These are phyloP conservation scores for Alloplasta piceator DNA, from an alignment of 2,888 invertebrate genomes.

Conservation along the genomic window DNA sequence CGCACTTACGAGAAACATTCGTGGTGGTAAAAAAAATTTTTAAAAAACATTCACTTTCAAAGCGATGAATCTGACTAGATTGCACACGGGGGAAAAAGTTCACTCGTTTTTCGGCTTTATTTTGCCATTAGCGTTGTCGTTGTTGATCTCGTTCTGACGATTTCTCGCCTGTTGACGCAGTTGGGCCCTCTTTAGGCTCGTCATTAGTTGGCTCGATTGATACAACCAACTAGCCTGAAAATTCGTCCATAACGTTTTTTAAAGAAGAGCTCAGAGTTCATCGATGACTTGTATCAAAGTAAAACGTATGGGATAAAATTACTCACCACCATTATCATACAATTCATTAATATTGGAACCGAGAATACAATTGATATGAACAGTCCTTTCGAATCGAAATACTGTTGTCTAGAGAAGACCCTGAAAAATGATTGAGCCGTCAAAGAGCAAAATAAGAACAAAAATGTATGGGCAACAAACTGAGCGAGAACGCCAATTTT, in stretches of 20 bases:
- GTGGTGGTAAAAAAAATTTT: neutral
- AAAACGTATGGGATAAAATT: conserved; percentile 36
- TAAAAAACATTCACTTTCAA: conserved; percentile 36
- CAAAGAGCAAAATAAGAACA: conserved; percentile 3
- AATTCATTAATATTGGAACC: conserved; percentile 95
- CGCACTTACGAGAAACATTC: neutral
- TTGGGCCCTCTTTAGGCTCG: conserved; percentile 92
- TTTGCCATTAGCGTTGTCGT: conserved; percentile 52
- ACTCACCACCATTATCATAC: conserved; percentile 97
- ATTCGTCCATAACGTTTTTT: conserved; percentile 38
- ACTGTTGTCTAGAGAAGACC: conserved; percentile 94
- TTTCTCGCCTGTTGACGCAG: conserved; percentile 88
- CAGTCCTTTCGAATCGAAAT: conserved; percentile 96
- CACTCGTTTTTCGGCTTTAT: conserved; percentile 58
- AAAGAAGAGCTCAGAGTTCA: no score
- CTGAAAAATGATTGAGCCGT: conserved; percentile 78
- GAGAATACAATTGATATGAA: conserved; percentile 97
- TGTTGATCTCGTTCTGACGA: conserved; percentile 72
- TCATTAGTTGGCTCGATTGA: conserved; percentile 94
- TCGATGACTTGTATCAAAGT: no score
- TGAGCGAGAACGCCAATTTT: neutral
- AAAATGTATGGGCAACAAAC: neutral
- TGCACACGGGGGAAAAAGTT: neutral
- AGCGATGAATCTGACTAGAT: conserved; percentile 56
- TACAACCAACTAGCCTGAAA: conserved; percentile 95